phyloP scores from a whole-genome alignment of 1,140 invertebrate genomes.

The Antheraea mylitta region DNA sequence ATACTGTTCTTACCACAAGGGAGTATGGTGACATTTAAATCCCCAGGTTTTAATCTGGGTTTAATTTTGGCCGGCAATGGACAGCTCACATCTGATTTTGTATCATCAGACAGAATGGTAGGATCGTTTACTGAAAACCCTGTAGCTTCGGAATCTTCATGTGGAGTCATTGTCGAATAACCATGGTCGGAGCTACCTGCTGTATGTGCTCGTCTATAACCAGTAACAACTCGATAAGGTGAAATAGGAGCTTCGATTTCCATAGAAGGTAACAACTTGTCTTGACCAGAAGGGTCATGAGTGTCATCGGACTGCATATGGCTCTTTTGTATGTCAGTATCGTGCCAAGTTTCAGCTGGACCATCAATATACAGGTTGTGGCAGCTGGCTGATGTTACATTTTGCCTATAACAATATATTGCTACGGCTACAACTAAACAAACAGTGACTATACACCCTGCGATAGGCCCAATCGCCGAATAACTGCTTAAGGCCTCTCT shows the following conservation, averaged over 20 bases:
- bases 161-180: slow-evolving; percentile 96
- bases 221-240: slow-evolving; percentile 92
- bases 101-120: slow-evolving; percentile 80
- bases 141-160: slow-evolving; percentile 91
- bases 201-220: slow-evolving; percentile 88
- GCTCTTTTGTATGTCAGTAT: slow-evolving; percentile 70
- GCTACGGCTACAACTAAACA: slow-evolving; percentile 81
- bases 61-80: slow-evolving; percentile 81
- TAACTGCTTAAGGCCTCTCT: slow-evolving; percentile 78
- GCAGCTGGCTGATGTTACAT: slow-evolving; percentile 77
- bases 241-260: slow-evolving; percentile 86
- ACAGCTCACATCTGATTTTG: slow-evolving; percentile 81
- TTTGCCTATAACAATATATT: slow-evolving; percentile 83
- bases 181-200: slow-evolving; percentile 95
- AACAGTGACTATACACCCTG: slow-evolving; percentile 81
- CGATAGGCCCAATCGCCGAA: slow-evolving; percentile 82
- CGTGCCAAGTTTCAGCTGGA: slow-evolving; percentile 74
- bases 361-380: slow-evolving; percentile 78
- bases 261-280: slow-evolving; percentile 79
- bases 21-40: slow-evolving; percentile 70
- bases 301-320: slow-evolving; percentile 69
- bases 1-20: slow-evolving; percentile 83
- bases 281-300: slow-evolving; percentile 77
- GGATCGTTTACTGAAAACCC: slow-evolving; percentile 85
- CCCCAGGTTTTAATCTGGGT: slow-evolving; percentile 69